Base-by-base conservation (phyloP, 92 coral and sea anemone species). In the Paragorgia papillata region DNA sequence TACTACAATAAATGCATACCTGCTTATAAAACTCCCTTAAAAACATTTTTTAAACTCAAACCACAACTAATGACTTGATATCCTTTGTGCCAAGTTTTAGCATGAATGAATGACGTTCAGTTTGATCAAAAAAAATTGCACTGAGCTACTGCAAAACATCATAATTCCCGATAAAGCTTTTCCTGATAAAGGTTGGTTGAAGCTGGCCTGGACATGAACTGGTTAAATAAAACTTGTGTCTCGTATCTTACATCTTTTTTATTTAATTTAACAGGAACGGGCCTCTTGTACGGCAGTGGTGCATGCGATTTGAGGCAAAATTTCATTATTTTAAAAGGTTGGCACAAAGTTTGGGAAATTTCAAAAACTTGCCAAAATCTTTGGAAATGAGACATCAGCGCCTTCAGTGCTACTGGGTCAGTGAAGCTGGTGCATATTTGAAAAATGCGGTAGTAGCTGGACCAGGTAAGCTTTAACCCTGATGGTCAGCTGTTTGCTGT, bases 381-480 rank as follows among this genome's bases (percentile, higher is more conserved):
- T 69, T 84, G 17, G 88, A 84, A 26, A 62, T 31, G 1, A 79
- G 84, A 48, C 88, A 84, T 53, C 84, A 69, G 33, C 63, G 84
- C 9, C 74, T 34, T 6, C 88, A 84, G 69, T 79, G 88, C 31
- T 83, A 76, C 46, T 56, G 46, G 54, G 29, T 66, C 24, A 49
- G 78, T 31, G 84, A 84, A 67, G 84, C 69, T 17, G 88, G 73
- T 57, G 83, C 80, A 14, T 77, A 57, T 69, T 54, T 78, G n/a
- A 73, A 61, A 25, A 44, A 66, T 24, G 75, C 73, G 8, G 21
- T 60, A 37, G 80, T 78, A 43, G 33, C 68, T 69, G 84, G 88
- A 20, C 88, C 88, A 66, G 84, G 88, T 84, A 1, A 57, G 75
- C n/a, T n/a, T n/a, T n/a, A n/a, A n/a, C n/a, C n/a, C n/a, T n/a